phyloP scores from a whole-genome alignment of 2,113 vertebrate species.

The Balaenoptera acutorostrata region DNA sequence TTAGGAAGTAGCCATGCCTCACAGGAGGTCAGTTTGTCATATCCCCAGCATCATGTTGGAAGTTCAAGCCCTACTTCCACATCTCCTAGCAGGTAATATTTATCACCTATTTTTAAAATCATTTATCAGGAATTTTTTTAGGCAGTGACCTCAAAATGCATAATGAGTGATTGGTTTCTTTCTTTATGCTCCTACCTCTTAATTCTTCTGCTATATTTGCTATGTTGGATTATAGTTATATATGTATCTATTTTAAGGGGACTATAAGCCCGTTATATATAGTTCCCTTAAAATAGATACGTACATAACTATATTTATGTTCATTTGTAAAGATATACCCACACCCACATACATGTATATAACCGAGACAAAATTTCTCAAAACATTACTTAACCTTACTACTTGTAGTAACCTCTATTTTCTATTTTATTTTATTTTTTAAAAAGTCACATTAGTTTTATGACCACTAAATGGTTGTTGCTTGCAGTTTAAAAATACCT shows the following conservation, averaged over 20 bases:
- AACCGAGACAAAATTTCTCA: background rate
- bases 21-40: slow-evolving; percentile 79
- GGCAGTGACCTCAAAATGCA: background rate
- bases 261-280: background rate
- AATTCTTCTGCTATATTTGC: background rate
- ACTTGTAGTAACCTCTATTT: background rate
- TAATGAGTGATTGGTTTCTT: background rate
- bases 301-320: background rate
- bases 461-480: background rate
- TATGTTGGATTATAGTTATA: background rate
- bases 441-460: background rate
- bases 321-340: background rate
- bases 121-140: background rate
- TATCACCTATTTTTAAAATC: slow-evolving; percentile 1
- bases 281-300: background rate
- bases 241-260: background rate
- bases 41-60: no score
- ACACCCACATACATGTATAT: background rate
- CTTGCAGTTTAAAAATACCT: background rate
- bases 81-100: slow-evolving; percentile 73
- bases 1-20: slow-evolving; percentile 91
- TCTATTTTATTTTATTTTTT: background rate
- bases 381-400: background rate
- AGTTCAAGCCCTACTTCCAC: slow-evolving; percentile 73
- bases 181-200: background rate